Base-by-base conservation (phyloP, 2,888 invertebrate species). In the Pseudeuparius sepicola region DNA sequence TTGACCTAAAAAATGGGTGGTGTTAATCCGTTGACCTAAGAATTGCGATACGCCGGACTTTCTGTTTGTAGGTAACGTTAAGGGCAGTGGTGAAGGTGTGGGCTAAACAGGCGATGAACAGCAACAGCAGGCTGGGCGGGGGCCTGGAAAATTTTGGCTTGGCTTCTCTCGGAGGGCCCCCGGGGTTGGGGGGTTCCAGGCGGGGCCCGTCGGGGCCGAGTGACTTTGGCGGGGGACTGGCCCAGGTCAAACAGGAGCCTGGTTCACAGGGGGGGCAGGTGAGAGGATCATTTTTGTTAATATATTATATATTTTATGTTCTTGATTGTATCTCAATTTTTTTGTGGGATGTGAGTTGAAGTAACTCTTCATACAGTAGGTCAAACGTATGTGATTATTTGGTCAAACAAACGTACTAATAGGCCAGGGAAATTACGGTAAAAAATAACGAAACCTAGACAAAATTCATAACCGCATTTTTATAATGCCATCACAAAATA, bases 71-170 rank as follows among this genome's bases (percentile, higher is more conserved):
- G 26, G 41, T 51, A 9, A 89, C 89, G 4, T 75, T 93, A 64
- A 72, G 93, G 42, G 76, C 88, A 2, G 70, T 94, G 2, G 75
- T 93, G n/a, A 80, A 83, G 54, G 73, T 77, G 34, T 88, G 88
- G 87, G 82, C 87, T 51, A 73, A 78, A 6, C 82, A 84, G 49
- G 71, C 73, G 15, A 63, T 73, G 9, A 52, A 60, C 23, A 20
- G 20, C 7, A 20, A 6, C 6, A 7, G 62, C 35, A 57, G 58
- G 35, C 60, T 60, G 15, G 68, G 71, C 34, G 70, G 73, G 41
- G 59, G 56, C 29, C 67, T 67, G 40, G 69, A 70, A 57, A 69
- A 70, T 45, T 53, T 54, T 54, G 78, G 70, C 64, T 70, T 73
- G 56, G 75, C 75, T 61, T 69, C 77, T 60, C 78, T 76, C 56